Evolutionary conservation across 2,797 vertebrate species (phyloP).

Genomic region (Chrysocyon brachyurus): DNA sequence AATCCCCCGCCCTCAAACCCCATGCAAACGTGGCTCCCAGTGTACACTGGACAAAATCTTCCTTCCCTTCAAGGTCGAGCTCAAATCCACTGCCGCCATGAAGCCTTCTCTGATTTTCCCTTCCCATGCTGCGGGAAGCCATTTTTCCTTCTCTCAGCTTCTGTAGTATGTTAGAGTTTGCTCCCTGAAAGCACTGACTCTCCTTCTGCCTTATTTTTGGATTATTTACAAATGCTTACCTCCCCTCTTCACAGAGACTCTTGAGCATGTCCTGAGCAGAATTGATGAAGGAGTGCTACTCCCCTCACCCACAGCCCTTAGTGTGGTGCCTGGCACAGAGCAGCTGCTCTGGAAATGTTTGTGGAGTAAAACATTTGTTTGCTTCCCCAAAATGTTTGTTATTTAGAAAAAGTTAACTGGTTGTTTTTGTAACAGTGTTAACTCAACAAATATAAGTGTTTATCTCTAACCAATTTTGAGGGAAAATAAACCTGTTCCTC

Average conservation of each 20-base stretch:
- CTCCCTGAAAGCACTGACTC: background rate
- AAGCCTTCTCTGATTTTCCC: constrained; percentile 40
- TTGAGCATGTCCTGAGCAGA: background rate
- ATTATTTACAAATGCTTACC: background rate
- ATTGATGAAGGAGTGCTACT: fast-evolving
- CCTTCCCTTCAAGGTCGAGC: background rate
- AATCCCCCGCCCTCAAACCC: too few species aligned
- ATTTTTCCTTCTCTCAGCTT: background rate
- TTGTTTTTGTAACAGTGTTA: constrained; percentile 13
- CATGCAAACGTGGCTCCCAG: fast-evolving
- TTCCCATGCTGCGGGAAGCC: background rate
- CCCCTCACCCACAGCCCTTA: background rate
- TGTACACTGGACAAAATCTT: background rate
- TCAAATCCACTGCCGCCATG: background rate
- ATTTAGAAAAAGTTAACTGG: constrained; percentile 24
- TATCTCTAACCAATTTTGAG: constrained; percentile 36
- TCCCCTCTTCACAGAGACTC: background rate
- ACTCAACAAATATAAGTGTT: constrained; percentile 9
- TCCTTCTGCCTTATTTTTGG: background rate
- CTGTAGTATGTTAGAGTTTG: background rate
- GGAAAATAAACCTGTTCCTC: background rate
- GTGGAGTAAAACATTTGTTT: background rate
- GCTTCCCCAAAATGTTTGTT: background rate
- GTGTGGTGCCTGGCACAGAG: fast-evolving
- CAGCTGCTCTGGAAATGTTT: background rate